Evolutionary conservation across 1,140 invertebrate species (phyloP), one percentile per base, ranked within the genome.

Genomic region (Halyomorpha halys): DNA sequence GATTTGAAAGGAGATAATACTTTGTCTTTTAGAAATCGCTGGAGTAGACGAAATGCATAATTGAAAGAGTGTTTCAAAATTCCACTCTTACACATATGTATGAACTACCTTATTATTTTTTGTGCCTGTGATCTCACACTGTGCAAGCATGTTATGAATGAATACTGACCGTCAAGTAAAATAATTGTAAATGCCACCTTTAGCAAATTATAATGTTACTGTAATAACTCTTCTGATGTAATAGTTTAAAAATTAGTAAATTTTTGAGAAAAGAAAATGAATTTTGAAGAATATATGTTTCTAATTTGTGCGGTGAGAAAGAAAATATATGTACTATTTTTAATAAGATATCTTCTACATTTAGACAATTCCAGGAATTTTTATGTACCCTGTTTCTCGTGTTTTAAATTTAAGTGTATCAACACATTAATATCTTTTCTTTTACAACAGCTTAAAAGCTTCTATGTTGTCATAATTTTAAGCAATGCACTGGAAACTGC

Each of bases 111-210:
- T 60, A 60, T 44, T 60, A 44, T 60, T 39, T 44, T 18, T 44
- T 60, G 25, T 19, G 59, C 59, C 59, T 60, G 59, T 60, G 59
- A 60, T 60, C 59, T 60, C 59, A 60, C 59, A 21, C 34, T 39
- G 44, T 60, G 30, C 39, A 44, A 44, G 59, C 39, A 60, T 39
- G 6, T 21, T 19, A 19, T 19, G 23, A 53, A 19, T 21, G 49
- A 53, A 53, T 53, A 15, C 18, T 21, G 49, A 53, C 49, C 18
- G 23, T 21, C 18, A n/a, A 25, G 23, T 53, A 25, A 21, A 53
- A 2, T 53, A 53, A 21, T 53, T 21, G 18, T 53, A 21, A 53
- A 53, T 53, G 18, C 23, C 23, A 53, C 23, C 18, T 53, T 53
- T 53, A 21, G 49, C 49, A 53, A 53, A 21, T 21, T 25, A 19